Percentiles rank a stretch among this genome's conserved stretches.
These are phyloP conservation scores for Cheilosia grossa DNA, from an alignment of 2,888 invertebrate species.

Conservation along the genomic window DNA sequence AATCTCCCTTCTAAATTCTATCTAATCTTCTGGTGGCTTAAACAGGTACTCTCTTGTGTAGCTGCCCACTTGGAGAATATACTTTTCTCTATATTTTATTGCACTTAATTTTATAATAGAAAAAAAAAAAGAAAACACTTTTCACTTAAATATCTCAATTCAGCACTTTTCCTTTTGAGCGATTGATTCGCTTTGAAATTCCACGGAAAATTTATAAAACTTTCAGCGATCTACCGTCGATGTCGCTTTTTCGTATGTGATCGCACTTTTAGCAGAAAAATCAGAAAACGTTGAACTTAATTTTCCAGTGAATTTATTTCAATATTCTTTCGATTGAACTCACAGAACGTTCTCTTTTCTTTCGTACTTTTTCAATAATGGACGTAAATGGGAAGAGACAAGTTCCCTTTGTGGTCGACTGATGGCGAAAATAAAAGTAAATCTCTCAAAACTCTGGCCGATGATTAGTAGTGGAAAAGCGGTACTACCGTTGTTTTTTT, in stretches of 20 bases:
- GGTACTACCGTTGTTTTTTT: constrained; percentile 26
- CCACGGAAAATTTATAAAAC: constrained; percentile 33
- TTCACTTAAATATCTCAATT: constrained; percentile 59
- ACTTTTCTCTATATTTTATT: constrained; percentile 38
- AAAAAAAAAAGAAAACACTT: constrained; percentile 20
- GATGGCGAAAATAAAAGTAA: constrained; percentile 1
- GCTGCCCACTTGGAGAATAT: constrained; percentile 21
- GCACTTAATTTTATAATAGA: constrained; percentile 36
- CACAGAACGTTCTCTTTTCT: constrained; percentile 52
- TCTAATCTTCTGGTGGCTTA: constrained; percentile 25
- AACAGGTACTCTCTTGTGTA: constrained; percentile 65
- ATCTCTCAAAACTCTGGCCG: constrained; percentile 25
- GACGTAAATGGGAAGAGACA: constrained; percentile 39
- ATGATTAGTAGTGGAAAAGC: constrained; percentile 10
- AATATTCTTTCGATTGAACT: constrained; percentile 31
- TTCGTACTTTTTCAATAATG: constrained; percentile 2
- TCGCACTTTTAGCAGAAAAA: constrained; percentile 60
- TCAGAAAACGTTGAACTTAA: constrained; percentile 18
- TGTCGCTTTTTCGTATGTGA: constrained; percentile 32
- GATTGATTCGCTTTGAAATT: constrained; percentile 31
- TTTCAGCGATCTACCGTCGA: constrained; percentile 58
- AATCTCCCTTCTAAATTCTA: constrained; percentile 28
- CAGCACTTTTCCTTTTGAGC: constrained; percentile 56
- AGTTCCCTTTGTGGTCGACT: constrained; percentile 33
- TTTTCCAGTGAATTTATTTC: constrained; percentile 42